Base-by-base conservation (phyloP, 1,140 invertebrate genomes). In the Papilio helenus region DNA sequence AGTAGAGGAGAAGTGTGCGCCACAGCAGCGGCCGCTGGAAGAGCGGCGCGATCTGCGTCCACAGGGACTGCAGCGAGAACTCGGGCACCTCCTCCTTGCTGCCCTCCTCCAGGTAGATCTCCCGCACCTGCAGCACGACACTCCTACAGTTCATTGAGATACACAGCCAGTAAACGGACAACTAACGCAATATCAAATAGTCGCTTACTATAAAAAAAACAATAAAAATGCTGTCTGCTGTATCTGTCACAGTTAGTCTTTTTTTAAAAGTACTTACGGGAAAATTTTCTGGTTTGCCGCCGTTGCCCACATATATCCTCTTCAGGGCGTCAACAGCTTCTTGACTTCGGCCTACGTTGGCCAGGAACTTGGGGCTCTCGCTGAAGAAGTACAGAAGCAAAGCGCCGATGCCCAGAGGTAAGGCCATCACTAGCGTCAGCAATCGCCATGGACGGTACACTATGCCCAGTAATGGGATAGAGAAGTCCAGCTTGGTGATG, bases 311-410 rank as follows among this genome's bases (percentile, higher is more conserved):
- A 80, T 96, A 95, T 44, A 96, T 96, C 71, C 86, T 90, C 51
- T 89, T 89, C 72, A 96, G 90, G 3, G 96, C 92, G 3, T 93
- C 88, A 2, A 96, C 84, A 16, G 96, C 95, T 79, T 96, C 95
- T 0, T 94, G 87, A n/a, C 92, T 86, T 39, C 95, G 90, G 81
- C 96, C 95, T 82, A 95, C 94, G 42, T 95, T 89, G 4, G 96
- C 92, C 0, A 97, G 91, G 88, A 96, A 97, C 85, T 97, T 97
- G 2, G 97, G 97, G 87, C 96, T 97, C 86, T 97, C 97, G 0
- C 96, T 96, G 83, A 97, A 96, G 61, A 95, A 94, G 23, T 95
- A 91, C 29, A 97, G 92, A 16, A 95, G 84, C 2, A 96, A 73
- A 1, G 96, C 96, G 0, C 95, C 96, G 0, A 96, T 76, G 0